Percentiles rank a stretch among this genome's conserved stretches.
Evolutionary conservation across 2,888 invertebrate genomes (phyloP).

Genomic region (Chymomyza fuscimana): DNA sequence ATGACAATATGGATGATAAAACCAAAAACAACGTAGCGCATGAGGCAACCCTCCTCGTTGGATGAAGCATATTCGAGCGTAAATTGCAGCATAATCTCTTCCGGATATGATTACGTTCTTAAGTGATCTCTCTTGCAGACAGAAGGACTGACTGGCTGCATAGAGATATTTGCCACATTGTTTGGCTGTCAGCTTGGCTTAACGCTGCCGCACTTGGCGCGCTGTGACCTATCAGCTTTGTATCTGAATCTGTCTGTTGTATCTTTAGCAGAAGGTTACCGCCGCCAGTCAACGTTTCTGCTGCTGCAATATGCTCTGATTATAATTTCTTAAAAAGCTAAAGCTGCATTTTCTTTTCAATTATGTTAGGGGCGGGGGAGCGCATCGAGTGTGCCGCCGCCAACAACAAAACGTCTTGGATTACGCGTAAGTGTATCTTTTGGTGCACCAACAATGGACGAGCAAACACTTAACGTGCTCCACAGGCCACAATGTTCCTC

Average conservation of each 20-base stretch:
- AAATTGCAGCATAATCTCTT: conserved; percentile 74
- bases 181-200: conserved; percentile 28
- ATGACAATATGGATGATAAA: not conserved
- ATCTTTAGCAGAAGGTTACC: conserved; percentile 13
- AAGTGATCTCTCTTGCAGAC: conserved; percentile 52
- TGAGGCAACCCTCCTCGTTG: not conserved
- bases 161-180: conserved; percentile 6
- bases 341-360: conserved; percentile 76
- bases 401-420: conserved; percentile 46
- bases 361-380: conserved; percentile 48
- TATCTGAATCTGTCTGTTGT: conserved; percentile 46
- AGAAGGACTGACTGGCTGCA: conserved; percentile 29
- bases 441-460: conserved; percentile 48
- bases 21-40: conserved; percentile 1
- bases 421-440: conserved; percentile 54
- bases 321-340: conserved; percentile 75
- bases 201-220: conserved; percentile 17
- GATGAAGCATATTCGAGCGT: conserved; percentile 53
- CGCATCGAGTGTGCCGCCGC: conserved; percentile 24
- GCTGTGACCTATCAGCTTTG: conserved; percentile 77
- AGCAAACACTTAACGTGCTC: conserved; percentile 57
- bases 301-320: conserved; percentile 66
- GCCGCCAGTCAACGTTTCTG: conserved; percentile 30
- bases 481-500: not conserved
- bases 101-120: conserved; percentile 75